Percentiles rank a stretch among this genome's conserved stretches.
Evolutionary conservation across 2,113 vertebrate species (phyloP).

Genomic region (Paramormyrops kingsleyae): DNA sequence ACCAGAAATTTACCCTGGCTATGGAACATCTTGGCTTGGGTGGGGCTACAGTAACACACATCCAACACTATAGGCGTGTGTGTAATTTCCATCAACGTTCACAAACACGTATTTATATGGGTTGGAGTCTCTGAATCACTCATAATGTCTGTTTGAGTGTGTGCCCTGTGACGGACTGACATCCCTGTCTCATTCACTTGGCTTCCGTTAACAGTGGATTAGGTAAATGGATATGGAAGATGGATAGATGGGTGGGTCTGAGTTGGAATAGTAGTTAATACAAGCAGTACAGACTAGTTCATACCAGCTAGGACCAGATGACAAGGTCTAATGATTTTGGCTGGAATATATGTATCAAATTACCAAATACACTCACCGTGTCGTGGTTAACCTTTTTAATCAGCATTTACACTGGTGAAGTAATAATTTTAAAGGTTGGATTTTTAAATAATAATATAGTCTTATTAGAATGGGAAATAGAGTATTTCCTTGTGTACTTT

Average conservation of each 20-base stretch:
- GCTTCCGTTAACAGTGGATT: background rate
- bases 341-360: background rate
- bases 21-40: background rate
- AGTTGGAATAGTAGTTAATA: background rate
- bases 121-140: background rate
- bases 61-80: background rate
- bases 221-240: background rate
- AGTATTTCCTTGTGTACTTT: background rate
- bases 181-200: background rate
- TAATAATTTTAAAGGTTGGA: background rate
- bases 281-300: background rate
- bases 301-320: background rate
- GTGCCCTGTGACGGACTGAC: background rate
- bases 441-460: background rate
- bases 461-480: background rate
- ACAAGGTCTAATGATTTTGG: background rate
- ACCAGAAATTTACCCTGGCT: background rate
- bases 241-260: background rate
- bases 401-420: background rate
- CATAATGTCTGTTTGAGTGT: background rate
- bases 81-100: background rate
- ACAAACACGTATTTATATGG: background rate
- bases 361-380: background rate
- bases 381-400: background rate
- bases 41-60: background rate